Percentiles rank a stretch among this genome's conserved stretches.
These are phyloP conservation scores for Paradoxurus hermaphroditus DNA, from an alignment of 2,113 vertebrate species.

Conservation along the genomic window DNA sequence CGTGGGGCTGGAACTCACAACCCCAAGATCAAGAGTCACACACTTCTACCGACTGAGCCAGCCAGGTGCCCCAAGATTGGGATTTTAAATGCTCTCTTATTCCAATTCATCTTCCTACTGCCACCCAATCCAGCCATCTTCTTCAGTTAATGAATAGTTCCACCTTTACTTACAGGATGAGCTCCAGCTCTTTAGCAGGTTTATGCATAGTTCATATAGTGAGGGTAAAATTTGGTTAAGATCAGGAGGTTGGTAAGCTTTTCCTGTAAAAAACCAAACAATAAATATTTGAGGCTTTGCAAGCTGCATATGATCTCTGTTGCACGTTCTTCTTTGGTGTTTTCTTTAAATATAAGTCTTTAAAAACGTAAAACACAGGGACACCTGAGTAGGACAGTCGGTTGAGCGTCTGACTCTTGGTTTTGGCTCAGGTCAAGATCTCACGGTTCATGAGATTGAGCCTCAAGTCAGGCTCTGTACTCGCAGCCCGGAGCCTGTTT, in stretches of 20 bases:
- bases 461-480: too few species aligned
- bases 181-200: not conserved
- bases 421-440: too few species aligned
- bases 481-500: too few species aligned
- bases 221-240: not conserved
- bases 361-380: not conserved
- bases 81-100: not conserved
- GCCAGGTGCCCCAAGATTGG: not conserved
- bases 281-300: not conserved
- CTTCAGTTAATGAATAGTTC: not conserved
- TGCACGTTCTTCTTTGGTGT: not conserved
- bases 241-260: not conserved
- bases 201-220: not conserved
- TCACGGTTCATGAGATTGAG: too few species aligned
- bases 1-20: not conserved
- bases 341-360: not conserved
- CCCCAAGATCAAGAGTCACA: not conserved
- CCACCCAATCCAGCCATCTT: not conserved
- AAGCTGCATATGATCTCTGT: not conserved
- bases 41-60: not conserved
- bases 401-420: too few species aligned
- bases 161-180: not conserved
- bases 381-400: too few species aligned
- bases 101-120: not conserved
- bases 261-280: not conserved